These are phyloP conservation scores for Psephotus haematonotus DNA, from an alignment of 2,113 vertebrate genomes.

Conservation along the genomic window DNA sequence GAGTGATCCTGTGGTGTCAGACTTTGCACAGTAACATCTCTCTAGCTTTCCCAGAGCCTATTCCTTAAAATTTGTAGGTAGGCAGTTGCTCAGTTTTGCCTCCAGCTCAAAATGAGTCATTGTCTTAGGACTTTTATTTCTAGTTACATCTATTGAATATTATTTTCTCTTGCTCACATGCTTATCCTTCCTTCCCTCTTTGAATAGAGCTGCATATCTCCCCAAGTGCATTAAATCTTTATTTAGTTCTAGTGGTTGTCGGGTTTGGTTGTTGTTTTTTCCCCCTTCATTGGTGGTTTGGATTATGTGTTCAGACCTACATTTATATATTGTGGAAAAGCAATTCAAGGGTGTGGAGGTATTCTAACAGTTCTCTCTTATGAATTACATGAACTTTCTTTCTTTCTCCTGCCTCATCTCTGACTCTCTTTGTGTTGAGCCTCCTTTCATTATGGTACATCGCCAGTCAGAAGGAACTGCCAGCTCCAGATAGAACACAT, in stretches of 20 bases:
- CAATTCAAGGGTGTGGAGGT: background rate
- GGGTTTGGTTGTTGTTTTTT: background rate
- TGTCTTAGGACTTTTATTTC: background rate
- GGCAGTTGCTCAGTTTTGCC: background rate
- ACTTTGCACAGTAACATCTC: background rate
- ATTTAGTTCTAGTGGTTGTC: background rate
- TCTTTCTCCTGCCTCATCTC: background rate
- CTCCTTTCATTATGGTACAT: background rate
- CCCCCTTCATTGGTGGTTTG: background rate
- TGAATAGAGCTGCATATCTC: background rate
- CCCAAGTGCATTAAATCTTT: background rate
- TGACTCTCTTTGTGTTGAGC: background rate
- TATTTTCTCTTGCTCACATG: background rate
- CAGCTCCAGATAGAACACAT: background rate
- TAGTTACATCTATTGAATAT: fast-evolving
- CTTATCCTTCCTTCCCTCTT: background rate
- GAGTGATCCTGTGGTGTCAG: background rate
- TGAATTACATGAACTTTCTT: background rate
- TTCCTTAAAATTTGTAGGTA: slow-evolving; percentile 20
- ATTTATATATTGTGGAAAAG: background rate
- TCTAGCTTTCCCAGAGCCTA: background rate
- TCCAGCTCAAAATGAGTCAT: background rate
- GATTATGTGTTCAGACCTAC: background rate
- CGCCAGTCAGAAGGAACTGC: background rate
- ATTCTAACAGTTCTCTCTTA: background rate